phyloP scores from a whole-genome alignment of 2,888 invertebrate genomes.

The Troides oblongomaculatus region DNA sequence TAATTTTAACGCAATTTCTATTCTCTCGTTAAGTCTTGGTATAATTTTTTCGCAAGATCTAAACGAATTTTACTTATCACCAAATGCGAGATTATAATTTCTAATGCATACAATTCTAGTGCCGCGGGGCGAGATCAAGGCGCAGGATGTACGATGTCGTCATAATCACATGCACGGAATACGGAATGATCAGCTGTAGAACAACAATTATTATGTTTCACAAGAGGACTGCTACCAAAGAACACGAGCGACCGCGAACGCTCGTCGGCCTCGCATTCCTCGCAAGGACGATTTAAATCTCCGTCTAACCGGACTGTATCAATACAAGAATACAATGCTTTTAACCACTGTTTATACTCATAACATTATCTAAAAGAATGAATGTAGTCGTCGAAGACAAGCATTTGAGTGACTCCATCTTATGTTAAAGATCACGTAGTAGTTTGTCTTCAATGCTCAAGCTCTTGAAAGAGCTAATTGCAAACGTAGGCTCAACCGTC shows the following conservation, averaged over 20 bases:
- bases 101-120: not conserved
- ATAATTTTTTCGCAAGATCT: no score
- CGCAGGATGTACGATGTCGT: slow-evolving; percentile 43
- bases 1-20: no score
- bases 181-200: slow-evolving; percentile 61
- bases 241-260: slow-evolving; percentile 62
- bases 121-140: slow-evolving; percentile 21
- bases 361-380: no score
- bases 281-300: slow-evolving; percentile 70
- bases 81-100: not conserved
- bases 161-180: slow-evolving; percentile 63
- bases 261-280: slow-evolving; percentile 79
- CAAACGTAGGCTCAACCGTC: no score
- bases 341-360: not conserved
- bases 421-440: no score
- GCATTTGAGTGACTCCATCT: no score
- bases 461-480: no score
- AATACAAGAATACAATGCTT: not conserved
- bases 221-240: slow-evolving; percentile 64
- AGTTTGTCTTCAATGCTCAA: no score
- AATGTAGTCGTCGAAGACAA: no score
- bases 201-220: slow-evolving; percentile 64
- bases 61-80: no score
- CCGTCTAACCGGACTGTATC: slow-evolving; percentile 41
- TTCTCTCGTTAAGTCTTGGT: no score